These are phyloP conservation scores for Spodoptera litura DNA, from an alignment of 1,140 invertebrate species.

Conservation along the genomic window DNA sequence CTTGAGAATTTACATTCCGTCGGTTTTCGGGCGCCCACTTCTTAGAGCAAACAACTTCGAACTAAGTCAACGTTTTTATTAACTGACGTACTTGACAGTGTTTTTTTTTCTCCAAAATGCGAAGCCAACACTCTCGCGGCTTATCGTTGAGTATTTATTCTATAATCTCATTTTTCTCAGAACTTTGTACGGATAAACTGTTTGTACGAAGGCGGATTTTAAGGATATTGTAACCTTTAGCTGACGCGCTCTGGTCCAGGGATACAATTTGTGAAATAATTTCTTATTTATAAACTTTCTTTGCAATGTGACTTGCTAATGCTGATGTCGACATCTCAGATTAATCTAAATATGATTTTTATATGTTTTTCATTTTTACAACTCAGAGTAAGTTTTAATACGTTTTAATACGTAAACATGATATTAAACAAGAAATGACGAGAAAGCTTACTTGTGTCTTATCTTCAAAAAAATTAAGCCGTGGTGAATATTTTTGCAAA, in stretches of 20 bases:
- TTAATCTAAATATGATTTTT: too few relatives aligned
- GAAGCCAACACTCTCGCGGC: neutral
- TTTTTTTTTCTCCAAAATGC: slow-evolving; percentile 12
- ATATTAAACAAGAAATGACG: too few relatives aligned
- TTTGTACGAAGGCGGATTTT: neutral
- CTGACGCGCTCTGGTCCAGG: neutral
- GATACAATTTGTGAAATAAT: neutral
- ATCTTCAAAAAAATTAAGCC: too few relatives aligned
- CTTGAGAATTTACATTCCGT: slow-evolving; percentile 64
- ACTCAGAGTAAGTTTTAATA: too few relatives aligned
- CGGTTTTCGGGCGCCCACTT: slow-evolving; percentile 54
- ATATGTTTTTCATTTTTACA: too few relatives aligned
- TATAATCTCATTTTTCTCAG: slow-evolving; percentile 1
- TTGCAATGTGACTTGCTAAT: too few relatives aligned
- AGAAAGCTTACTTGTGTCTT: too few relatives aligned
- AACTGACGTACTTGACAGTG: slow-evolving; percentile 19
- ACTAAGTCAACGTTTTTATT: slow-evolving; percentile 54
- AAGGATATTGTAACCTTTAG: neutral
- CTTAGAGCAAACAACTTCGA: slow-evolving; percentile 49
- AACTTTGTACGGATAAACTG: neutral
- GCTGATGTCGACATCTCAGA: too few relatives aligned
- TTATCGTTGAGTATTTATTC: slow-evolving; percentile 18
- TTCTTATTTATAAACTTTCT: too few relatives aligned
- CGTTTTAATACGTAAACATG: too few relatives aligned
- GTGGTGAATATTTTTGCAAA: too few relatives aligned